Conservation (phyloP, 2,113 vertebrate species). For the Phoenicopterus ruber region DNA sequence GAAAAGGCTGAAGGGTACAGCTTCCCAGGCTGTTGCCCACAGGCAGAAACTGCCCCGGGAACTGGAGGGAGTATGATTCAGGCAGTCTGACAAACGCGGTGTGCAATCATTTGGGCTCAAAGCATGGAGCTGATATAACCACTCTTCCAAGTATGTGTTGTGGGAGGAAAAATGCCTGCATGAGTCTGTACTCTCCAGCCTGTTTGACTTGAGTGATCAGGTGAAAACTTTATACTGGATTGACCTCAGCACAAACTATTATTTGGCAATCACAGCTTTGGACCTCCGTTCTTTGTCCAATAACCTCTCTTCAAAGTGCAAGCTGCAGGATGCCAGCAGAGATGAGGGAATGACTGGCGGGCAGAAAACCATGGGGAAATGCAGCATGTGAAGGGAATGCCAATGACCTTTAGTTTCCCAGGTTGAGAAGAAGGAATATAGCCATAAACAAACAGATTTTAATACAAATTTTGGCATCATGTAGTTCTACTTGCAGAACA, state of each 20-base stretch:
- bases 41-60: not conserved
- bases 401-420: not conserved
- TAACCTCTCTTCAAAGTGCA: not conserved
- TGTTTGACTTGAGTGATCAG: not conserved
- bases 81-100: not conserved
- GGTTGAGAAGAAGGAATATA: not conserved
- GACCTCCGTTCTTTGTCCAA: not conserved
- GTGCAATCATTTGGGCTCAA: not conserved
- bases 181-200: not conserved
- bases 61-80: not conserved
- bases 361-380: not conserved
- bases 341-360: not conserved
- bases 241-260: not conserved
- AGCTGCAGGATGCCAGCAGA: not conserved
- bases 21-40: not conserved
- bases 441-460: not conserved
- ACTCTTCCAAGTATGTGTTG: not conserved
- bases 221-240: not conserved
- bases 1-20: not conserved
- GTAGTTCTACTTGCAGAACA: not conserved
- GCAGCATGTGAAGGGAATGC: not conserved
- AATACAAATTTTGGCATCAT: not conserved
- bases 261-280: not conserved
- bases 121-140: not conserved
- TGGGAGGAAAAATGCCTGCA: not conserved